Conservation (phyloP, 2,888 invertebrate genomes). For the Xestia sexstrigata region DNA sequence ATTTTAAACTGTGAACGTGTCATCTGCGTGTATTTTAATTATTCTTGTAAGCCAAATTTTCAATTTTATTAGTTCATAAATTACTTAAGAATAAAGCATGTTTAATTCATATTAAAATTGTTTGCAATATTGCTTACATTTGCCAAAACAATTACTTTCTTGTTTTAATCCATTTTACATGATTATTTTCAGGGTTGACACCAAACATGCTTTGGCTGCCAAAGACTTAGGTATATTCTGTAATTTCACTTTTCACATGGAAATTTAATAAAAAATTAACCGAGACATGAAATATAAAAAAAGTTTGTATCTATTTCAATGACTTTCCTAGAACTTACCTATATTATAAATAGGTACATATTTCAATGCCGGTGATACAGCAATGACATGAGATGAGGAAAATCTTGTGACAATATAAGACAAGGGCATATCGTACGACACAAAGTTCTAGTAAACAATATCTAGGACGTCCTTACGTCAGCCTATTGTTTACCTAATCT, state of each 20-base stretch:
- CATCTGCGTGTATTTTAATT: conserved; percentile 57
- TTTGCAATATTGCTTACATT: conserved; percentile 60
- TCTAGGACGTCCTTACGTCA: conserved; percentile 63
- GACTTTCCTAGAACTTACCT: neutral
- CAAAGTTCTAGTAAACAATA: conserved; percentile 63
- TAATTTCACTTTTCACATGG: neutral
- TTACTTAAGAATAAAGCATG: conserved; percentile 19
- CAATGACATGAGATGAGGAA: conserved; percentile 64
- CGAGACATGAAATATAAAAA: neutral
- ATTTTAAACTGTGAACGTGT: conserved; percentile 67
- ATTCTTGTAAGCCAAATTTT: conserved; percentile 34
- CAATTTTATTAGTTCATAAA: conserved; percentile 48
- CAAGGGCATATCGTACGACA: conserved; percentile 64
- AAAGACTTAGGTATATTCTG: neutral
- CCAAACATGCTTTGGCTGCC: neutral
- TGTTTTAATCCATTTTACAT: conserved; percentile 63
- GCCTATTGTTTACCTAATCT: conserved; percentile 51
- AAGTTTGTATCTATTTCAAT: conserved; percentile 11
- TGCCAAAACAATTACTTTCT: conserved; percentile 63
- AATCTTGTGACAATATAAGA: conserved; percentile 63
- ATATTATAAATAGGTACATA: conserved; percentile 37
- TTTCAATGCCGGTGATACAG: conserved; percentile 46
- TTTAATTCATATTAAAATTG: conserved; percentile 47
- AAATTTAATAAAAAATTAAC: neutral
- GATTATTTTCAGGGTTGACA: conserved; percentile 64